Evolutionary conservation across 2,888 invertebrate species (phyloP).

Genomic region (Tiliacea citrago): DNA sequence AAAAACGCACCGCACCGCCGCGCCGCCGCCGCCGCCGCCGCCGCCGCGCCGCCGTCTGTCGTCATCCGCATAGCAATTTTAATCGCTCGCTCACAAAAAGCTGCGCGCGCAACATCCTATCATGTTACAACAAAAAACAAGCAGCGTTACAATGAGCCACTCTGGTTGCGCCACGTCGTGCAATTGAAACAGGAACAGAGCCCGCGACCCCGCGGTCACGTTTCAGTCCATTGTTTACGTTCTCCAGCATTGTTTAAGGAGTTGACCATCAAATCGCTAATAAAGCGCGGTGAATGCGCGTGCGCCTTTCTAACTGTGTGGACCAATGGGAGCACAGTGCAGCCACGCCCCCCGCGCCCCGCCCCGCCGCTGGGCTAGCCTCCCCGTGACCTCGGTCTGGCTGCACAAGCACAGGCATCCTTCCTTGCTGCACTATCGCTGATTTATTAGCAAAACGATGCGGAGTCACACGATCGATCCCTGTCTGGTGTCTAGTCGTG

Average conservation of each 20-base stretch:
- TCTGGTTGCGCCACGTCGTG: conserved; percentile 63
- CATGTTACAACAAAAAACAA: conserved; percentile 66
- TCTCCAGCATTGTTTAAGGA: conserved; percentile 68
- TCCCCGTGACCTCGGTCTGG: conserved; percentile 45
- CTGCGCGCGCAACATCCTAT: conserved; percentile 65
- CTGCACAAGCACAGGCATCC: conserved; percentile 25
- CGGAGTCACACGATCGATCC: conserved; percentile 59
- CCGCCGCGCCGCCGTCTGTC: conserved; percentile 27
- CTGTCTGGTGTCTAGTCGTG: conserved; percentile 42
- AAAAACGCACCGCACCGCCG: conserved; percentile 36
- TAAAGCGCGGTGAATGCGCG: conserved; percentile 65
- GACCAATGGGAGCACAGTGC: conserved; percentile 61
- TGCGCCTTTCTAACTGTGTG: conserved; percentile 66
- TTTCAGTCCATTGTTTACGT: conserved; percentile 78
- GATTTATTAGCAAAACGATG: conserved; percentile 60
- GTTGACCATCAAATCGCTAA: conserved; percentile 68
- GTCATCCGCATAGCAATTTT: conserved; percentile 56
- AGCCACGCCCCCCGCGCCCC: conserved; percentile 65
- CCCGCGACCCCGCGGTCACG: conserved; percentile 73
- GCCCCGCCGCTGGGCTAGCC: conserved; percentile 45
- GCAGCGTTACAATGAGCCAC: conserved; percentile 61
- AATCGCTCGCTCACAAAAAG: conserved; percentile 64
- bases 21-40: neutral
- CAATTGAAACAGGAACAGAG: conserved; percentile 70
- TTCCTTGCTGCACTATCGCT: conserved; percentile 44